A percentile compares a stretch with the other conserved stretches of the same genome.
These are phyloP conservation scores for Otus sunia DNA, from an alignment of 2,113 vertebrate genomes.

Conservation along the genomic window DNA sequence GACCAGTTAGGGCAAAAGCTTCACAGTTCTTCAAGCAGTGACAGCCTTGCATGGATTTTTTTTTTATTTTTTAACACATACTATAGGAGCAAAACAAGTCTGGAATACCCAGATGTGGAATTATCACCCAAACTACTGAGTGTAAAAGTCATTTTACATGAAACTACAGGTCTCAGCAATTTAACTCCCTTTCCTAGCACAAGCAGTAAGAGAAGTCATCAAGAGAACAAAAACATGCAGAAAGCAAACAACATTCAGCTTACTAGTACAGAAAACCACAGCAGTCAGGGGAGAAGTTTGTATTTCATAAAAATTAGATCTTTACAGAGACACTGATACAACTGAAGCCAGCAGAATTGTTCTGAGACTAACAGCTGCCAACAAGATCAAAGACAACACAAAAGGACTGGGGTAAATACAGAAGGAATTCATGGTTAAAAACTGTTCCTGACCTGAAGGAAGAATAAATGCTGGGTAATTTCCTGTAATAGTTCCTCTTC, in stretches of 20 bases:
- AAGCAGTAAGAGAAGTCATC: neutral
- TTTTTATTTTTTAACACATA: neutral
- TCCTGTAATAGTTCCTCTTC: conserved; percentile 93
- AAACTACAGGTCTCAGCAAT: neutral
- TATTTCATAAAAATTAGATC: neutral
- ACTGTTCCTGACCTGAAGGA: conserved; percentile 84
- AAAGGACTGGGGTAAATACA: neutral
- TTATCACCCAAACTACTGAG: neutral
- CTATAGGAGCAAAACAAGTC: neutral
- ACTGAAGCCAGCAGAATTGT: conserved; percentile 3
- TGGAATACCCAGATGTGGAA: neutral
- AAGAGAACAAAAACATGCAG: neutral
- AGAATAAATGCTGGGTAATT: conserved; percentile 94
- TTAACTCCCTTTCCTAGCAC: neutral
- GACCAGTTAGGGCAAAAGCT: neutral
- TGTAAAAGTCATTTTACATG: neutral
- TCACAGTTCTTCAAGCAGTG: neutral
- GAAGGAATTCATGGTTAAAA: conserved; percentile 6
- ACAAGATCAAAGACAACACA: neutral
- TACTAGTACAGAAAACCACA: neutral
- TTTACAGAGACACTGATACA: neutral
- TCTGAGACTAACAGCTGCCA: neutral
- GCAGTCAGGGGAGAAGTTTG: neutral
- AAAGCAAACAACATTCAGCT: neutral
- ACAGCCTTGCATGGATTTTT: neutral